phyloP scores from a whole-genome alignment of 2,888 invertebrate genomes.

The Mesodorylaimus sp. region DNA sequence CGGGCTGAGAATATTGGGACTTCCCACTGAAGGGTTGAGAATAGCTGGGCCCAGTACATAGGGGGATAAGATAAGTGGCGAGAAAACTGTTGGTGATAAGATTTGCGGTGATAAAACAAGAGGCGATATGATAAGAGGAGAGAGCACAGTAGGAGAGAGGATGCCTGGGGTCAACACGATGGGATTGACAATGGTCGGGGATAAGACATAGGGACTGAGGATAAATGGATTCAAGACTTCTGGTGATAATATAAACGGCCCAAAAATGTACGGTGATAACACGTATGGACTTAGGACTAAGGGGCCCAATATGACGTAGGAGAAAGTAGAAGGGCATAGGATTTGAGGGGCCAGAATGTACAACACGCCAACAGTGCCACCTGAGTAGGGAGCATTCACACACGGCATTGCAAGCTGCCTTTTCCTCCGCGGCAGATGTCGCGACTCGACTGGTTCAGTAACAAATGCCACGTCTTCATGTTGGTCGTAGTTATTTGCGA shows the following conservation, averaged over 20 bases:
- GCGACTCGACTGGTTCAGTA: too few relatives aligned
- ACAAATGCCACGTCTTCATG: too few relatives aligned
- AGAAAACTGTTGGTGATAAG: too few relatives aligned
- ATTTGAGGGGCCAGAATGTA: background rate
- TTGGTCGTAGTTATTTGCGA: too few relatives aligned
- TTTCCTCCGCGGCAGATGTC: too few relatives aligned
- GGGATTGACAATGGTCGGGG: background rate
- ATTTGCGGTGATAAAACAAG: too few relatives aligned
- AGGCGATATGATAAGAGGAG: too few relatives aligned
- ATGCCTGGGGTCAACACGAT: too few relatives aligned
- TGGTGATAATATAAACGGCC: background rate
- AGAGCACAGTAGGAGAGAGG: too few relatives aligned
- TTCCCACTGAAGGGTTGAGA: too few relatives aligned
- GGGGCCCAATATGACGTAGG: background rate
- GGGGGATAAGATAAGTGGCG: background rate
- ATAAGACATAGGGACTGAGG: background rate
- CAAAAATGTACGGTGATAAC: background rate
- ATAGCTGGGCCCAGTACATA: background rate
- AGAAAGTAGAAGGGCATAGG: background rate
- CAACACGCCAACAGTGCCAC: background rate
- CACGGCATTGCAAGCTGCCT: too few relatives aligned
- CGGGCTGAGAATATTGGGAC: background rate
- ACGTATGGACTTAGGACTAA: background rate
- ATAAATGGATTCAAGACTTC: background rate
- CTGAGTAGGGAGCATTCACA: background rate